Conservation (phyloP, 1,140 invertebrate genomes). For the Monomorium pharaonis region DNA sequence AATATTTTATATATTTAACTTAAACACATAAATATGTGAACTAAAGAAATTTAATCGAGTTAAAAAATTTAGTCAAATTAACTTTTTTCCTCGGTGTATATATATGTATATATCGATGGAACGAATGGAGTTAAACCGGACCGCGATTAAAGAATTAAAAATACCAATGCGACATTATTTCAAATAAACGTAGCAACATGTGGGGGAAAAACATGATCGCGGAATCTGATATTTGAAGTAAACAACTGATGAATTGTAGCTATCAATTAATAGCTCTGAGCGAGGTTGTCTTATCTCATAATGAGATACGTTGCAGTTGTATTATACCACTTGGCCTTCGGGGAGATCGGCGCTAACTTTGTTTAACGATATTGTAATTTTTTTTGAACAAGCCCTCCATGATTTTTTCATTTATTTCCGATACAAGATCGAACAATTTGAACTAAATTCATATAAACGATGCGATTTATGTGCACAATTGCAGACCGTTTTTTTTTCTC, state of each 20-base stretch:
- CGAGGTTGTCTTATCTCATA: constrained; percentile 26
- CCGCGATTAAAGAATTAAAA: background rate
- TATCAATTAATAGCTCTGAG: constrained; percentile 2
- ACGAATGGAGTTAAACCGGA: background rate
- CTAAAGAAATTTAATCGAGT: too few species aligned
- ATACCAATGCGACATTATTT: background rate
- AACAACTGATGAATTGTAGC: background rate
- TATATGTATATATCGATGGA: background rate
- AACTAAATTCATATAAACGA: background rate
- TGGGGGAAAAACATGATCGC: background rate
- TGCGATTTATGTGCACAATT: background rate
- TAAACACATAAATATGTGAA: too few species aligned
- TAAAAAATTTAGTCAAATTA: too few species aligned
- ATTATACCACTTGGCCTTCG: background rate
- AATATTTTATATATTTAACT: too few species aligned
- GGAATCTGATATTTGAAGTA: constrained; percentile 1
- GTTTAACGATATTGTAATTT: background rate
- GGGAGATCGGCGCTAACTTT: background rate
- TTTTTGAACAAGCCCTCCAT: background rate
- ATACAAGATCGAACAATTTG: background rate
- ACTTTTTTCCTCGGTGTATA: too few species aligned
- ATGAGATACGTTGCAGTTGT: constrained; percentile 19
- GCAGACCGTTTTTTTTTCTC: background rate
- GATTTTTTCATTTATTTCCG: background rate
- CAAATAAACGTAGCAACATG: background rate